Evolutionary conservation across 2,113 vertebrate genomes (phyloP), one percentile per base, ranked within the genome.

Genomic region (Atlantisia rogersi): DNA sequence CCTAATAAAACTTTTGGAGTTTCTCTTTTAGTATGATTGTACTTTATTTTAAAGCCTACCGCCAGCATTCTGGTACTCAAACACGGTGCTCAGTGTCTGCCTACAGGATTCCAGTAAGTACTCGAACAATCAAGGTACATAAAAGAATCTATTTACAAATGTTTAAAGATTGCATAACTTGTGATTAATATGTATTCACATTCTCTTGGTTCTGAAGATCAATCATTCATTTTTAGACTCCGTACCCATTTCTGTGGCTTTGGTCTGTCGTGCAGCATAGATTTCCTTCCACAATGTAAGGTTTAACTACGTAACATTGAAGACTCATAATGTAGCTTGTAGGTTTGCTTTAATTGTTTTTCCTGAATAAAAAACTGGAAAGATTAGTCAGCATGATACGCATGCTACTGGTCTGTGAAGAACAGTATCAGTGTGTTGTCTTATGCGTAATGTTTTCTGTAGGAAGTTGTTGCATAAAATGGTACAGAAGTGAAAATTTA

Each of bases 1-100:
- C 95, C 88, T 97, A 98, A 98, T 98, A 98, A 98, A 97, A 96
- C 94, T 97, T 95, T 91, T 93, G 90, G 80, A 94, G 88, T 98
- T 98, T 96, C 79, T 94, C 88, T 94, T 97, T 84, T 91, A 96
- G 92, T 94, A 52, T 89, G 62, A 31, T 37, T 91, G 74, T 95
- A 52, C 78, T 88, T 94, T 82, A 71, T 75, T 70, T 79, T 59
- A 73, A 83, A 82, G 37, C 32, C 65, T 31, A 20, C 60, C 17
- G 22, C 32, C 28, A 76, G 44, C 50, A 31, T 76, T 62, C 40
- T 1, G 0, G 5, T 71, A 8, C 84, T 94, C 77, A 93, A 8
- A 52, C 12, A 5, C 17, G 56, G 71, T 80, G 35, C 68, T 93
- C 44, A 29, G 0, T 46, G 50, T 65, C 64, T 90, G 29, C 76